Evolutionary conservation across 2,888 invertebrate genomes (phyloP).

Genomic region (Dryobotodes eremita): DNA sequence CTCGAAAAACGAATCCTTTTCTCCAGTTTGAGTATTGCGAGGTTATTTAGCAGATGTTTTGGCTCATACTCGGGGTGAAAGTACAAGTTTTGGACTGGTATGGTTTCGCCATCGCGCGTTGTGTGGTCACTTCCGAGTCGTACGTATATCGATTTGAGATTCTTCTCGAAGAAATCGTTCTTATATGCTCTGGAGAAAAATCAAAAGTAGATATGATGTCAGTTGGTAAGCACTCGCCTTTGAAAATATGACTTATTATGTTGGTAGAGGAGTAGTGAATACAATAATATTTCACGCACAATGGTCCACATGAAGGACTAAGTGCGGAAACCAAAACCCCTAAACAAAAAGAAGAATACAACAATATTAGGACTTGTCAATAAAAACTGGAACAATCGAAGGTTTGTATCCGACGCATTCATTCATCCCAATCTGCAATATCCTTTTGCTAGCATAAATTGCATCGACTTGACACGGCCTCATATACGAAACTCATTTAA

Average conservation of each 20-base stretch:
- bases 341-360: neutral
- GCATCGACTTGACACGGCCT: neutral
- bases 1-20: slow-evolving; percentile 52
- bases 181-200: slow-evolving; percentile 64
- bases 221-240: neutral
- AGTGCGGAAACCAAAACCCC: too few species aligned
- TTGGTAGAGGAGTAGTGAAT: neutral
- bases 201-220: neutral
- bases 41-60: slow-evolving; percentile 69
- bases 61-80: slow-evolving; percentile 74
- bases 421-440: neutral
- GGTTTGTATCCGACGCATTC: too few species aligned
- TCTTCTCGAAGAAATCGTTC: slow-evolving; percentile 52
- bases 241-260: neutral
- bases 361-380: neutral
- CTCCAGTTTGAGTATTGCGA: slow-evolving; percentile 70
- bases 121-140: slow-evolving; percentile 73
- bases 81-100: slow-evolving; percentile 64
- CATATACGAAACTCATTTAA: neutral
- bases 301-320: too few species aligned
- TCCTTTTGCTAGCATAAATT: neutral
- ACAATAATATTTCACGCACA: too few species aligned
- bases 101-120: slow-evolving; percentile 64
- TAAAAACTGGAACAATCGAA: too few species aligned
- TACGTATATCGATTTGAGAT: slow-evolving; percentile 63